A percentile compares a stretch with the other conserved stretches of the same genome.
Conservation (phyloP, 2,888 invertebrate species). For the Mycalesis mineus region DNA sequence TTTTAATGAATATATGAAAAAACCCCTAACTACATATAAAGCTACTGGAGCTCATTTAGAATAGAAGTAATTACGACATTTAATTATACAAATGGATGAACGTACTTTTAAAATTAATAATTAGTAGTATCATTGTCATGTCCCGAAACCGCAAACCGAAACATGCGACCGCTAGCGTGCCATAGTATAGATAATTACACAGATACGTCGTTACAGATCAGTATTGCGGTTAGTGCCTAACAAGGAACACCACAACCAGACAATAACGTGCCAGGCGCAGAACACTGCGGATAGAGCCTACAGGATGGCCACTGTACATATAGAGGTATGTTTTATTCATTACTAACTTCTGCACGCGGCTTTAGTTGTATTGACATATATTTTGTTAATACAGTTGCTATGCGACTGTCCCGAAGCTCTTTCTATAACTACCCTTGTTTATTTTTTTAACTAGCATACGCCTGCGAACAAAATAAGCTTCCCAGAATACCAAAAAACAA, state of each 20-base stretch:
- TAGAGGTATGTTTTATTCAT: slow-evolving; percentile 82
- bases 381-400: too few species aligned
- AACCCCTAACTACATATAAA: too few species aligned
- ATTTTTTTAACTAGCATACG: too few species aligned
- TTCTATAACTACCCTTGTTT: too few species aligned
- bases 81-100: neutral
- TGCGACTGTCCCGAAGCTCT: too few species aligned
- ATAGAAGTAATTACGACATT: too few species aligned
- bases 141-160: neutral
- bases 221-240: slow-evolving; percentile 10
- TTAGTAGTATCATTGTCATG: neutral
- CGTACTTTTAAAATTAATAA: neutral
- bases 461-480: too few species aligned
- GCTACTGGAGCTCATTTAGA: too few species aligned
- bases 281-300: slow-evolving; percentile 93
- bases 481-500: too few species aligned
- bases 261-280: slow-evolving; percentile 89
- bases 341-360: neutral
- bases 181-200: slow-evolving; percentile 10
- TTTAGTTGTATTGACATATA: too few species aligned
- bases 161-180: neutral
- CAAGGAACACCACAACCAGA: slow-evolving; percentile 13
- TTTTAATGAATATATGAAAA: neutral
- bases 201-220: slow-evolving; percentile 16
- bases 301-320: slow-evolving; percentile 87